Evolutionary conservation across 2,888 invertebrate genomes (phyloP).

Genomic region (Kuschelorhynchus macadamiae): DNA sequence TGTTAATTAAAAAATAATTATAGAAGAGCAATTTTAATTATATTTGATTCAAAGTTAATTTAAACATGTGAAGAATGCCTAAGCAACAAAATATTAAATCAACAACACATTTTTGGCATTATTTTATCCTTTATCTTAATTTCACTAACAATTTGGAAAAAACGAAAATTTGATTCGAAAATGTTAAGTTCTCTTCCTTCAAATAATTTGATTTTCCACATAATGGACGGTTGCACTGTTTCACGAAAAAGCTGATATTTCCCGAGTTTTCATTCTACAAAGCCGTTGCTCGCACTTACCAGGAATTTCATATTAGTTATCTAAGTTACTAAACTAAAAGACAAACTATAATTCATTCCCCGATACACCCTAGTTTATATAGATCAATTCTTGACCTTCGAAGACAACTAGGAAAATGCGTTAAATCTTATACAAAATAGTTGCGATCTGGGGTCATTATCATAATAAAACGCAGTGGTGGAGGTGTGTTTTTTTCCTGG

Average conservation of each 20-base stretch:
- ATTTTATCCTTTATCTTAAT: too few species aligned
- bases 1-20: too few species aligned
- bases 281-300: constrained; percentile 32
- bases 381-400: constrained; percentile 50
- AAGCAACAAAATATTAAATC: too few species aligned
- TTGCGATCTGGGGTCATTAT: constrained; percentile 45
- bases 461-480: constrained; percentile 48
- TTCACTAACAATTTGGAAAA: too few species aligned
- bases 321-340: constrained; percentile 36
- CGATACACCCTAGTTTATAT: constrained; percentile 48
- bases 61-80: too few species aligned
- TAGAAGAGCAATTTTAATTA: too few species aligned
- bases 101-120: too few species aligned
- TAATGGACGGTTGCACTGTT: too few species aligned
- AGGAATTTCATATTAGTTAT: constrained; percentile 48
- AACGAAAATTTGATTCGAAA: too few species aligned
- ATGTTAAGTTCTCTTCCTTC: too few species aligned
- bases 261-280: not conserved
- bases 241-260: not conserved
- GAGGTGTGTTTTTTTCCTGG: constrained; percentile 30
- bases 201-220: too few species aligned
- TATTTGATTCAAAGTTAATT: too few species aligned
- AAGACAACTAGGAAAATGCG: constrained; percentile 49
- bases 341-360: constrained; percentile 48
- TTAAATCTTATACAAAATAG: constrained; percentile 45